A percentile compares a stretch with the other conserved stretches of the same genome.
Evolutionary conservation across 2,113 vertebrate genomes (phyloP).

Genomic region (Lophotis ruficrista): DNA sequence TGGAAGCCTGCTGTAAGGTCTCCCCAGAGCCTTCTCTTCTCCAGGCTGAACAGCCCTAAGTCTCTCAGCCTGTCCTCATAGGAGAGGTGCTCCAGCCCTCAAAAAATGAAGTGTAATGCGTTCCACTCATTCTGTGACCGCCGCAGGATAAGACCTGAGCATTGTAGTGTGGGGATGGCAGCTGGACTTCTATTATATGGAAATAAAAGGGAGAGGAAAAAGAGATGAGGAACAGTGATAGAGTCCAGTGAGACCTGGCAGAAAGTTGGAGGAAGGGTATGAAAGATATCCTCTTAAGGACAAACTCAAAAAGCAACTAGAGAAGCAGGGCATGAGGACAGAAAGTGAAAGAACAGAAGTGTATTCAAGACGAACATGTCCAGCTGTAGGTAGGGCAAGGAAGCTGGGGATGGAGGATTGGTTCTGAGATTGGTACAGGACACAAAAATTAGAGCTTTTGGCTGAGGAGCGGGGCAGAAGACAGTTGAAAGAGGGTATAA

Average conservation of each 20-base stretch:
- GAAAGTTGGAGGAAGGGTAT: background rate
- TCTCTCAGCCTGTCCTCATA: no score
- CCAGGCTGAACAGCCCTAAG: no score
- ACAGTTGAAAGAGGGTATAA: background rate
- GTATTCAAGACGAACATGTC: background rate
- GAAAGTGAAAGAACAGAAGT: background rate
- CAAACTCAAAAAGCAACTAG: background rate
- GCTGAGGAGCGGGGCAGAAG: background rate
- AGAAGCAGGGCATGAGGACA: background rate
- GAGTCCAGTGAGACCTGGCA: background rate
- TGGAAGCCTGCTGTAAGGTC: no score
- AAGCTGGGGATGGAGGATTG: background rate
- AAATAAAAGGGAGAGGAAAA: background rate
- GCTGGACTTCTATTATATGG: background rate
- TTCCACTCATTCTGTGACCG: background rate
- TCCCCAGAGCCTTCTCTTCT: no score
- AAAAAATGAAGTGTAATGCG: background rate
- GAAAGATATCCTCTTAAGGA: background rate
- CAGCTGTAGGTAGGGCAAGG: background rate
- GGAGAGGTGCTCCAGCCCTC: no score
- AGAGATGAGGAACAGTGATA: background rate
- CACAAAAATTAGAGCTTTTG: background rate
- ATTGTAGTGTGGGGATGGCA: background rate
- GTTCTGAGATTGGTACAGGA: background rate
- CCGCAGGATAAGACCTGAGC: background rate